Percentiles rank a stretch among this genome's conserved stretches.
Evolutionary conservation across 2,797 vertebrate species (phyloP).

Genomic region (Sebastes melanostomus): DNA sequence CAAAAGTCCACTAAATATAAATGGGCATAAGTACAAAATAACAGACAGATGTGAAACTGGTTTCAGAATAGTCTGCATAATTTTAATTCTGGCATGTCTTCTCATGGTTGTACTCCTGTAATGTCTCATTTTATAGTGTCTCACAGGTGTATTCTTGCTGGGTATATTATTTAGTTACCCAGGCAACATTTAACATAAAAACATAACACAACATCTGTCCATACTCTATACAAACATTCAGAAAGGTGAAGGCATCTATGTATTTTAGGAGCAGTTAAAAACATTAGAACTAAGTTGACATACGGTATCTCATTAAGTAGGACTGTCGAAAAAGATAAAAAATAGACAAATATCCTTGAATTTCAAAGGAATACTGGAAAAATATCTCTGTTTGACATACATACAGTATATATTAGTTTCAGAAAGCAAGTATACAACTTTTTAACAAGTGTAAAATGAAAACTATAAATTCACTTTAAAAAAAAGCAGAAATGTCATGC

Average conservation of each 20-base stretch:
- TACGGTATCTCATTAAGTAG: slow-evolving; percentile 59
- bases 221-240: slow-evolving; percentile 73
- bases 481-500: slow-evolving; percentile 58
- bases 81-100: slow-evolving; percentile 50
- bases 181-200: slow-evolving; percentile 42
- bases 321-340: slow-evolving; percentile 62
- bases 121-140: slow-evolving; percentile 59
- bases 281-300: slow-evolving; percentile 64
- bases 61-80: slow-evolving; percentile 40
- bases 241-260: slow-evolving; percentile 67
- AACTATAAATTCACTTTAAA: slow-evolving; percentile 65
- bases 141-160: slow-evolving; percentile 49
- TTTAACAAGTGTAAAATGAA: slow-evolving; percentile 62
- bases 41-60: slow-evolving; percentile 34
- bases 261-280: slow-evolving; percentile 68
- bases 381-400: slow-evolving; percentile 67
- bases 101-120: slow-evolving; percentile 53
- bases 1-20: slow-evolving; percentile 54
- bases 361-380: slow-evolving; percentile 71
- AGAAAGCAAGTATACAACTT: slow-evolving; percentile 66
- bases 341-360: slow-evolving; percentile 59
- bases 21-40: slow-evolving; percentile 35
- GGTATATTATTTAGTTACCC: slow-evolving; percentile 48
- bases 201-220: slow-evolving; percentile 33
- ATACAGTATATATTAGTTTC: slow-evolving; percentile 74